A percentile compares a stretch with the other conserved stretches of the same genome.
Conservation (phyloP, 2,797 vertebrate species). For the Acrocephalus scirpaceus region DNA sequence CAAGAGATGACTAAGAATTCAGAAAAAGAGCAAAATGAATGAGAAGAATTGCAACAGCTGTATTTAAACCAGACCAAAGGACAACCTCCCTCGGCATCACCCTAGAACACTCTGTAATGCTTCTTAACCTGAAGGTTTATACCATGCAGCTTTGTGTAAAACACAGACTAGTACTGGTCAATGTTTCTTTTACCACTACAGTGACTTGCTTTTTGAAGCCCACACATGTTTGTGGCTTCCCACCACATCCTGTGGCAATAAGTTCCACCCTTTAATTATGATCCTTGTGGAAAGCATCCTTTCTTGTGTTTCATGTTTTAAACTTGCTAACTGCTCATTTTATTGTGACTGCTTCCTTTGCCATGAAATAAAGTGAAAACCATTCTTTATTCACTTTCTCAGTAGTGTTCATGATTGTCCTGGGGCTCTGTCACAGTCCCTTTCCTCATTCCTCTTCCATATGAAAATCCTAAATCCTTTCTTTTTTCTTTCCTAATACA, state of each 20-base stretch:
- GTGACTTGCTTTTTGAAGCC: neutral
- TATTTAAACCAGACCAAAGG: neutral
- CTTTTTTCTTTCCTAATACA: neutral
- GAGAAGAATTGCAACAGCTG: neutral
- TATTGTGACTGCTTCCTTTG: neutral
- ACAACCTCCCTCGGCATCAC: neutral
- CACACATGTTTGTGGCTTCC: neutral
- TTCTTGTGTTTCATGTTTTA: neutral
- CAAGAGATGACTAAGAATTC: neutral
- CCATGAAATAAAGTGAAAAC: neutral
- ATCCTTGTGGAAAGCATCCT: neutral
- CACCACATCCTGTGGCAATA: neutral
- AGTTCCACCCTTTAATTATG: neutral
- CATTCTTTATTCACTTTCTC: neutral
- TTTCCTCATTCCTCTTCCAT: neutral
- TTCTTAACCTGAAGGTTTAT: neutral
- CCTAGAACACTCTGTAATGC: neutral
- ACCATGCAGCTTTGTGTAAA: neutral
- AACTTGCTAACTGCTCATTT: neutral
- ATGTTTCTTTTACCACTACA: neutral
- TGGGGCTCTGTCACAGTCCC: neutral
- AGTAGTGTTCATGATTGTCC: neutral
- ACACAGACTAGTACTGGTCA: too few species aligned
- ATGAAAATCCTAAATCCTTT: constrained; percentile 1
- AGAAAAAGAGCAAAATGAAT: neutral